Evolutionary conservation across 2,113 vertebrate genomes (phyloP), one percentile per base, ranked within the genome.

Genomic region (Sakesphorus luctuosus): DNA sequence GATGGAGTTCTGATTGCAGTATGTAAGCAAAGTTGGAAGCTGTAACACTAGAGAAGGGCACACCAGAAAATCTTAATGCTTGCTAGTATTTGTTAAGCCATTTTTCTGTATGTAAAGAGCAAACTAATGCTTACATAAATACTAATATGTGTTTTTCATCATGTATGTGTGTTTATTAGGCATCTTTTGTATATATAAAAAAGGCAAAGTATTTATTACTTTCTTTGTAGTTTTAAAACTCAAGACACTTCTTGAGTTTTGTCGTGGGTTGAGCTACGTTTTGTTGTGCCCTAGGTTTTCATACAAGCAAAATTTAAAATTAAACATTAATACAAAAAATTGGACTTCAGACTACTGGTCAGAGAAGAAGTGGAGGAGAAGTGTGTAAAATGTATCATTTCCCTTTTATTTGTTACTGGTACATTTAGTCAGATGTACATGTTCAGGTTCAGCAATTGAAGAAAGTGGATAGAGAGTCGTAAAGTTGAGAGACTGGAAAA

Each of bases 41-140:
- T 3, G 0, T 53, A 47, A 38, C 11, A 4, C 4, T 71, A 35
- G 18, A 58, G 16, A 69, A 46, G 35, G 6, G 1, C 43, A 38
- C 24, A 40, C 10, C 18, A 59, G n/a, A 19, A 18, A 44, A 29
- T 62, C 6, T 78, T 33, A 14, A 14, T 0, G 0, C 6, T 33
- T 86, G 72, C 17, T 53, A 8, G 21, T 71, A 3, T 36, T 90
- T 69, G 4, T 44, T 72, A 63, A 33, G 62, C 13, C 7, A 18
- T 50, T 80, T 53, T 76, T 93, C 58, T 5, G 3, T 28, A 19
- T 0, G 2, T 55, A 10, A 55, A 53, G 33, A 84, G 33, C 12
- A 72, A 63, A 31, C 67, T 20, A 75, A 40, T 63, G 16, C 10
- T 59, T 49, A 4, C 6, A 8, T 44, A 36, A 86, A 46, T 75